These are phyloP conservation scores for Macaria liturata DNA, from an alignment of 2,888 invertebrate species.

Conservation along the genomic window DNA sequence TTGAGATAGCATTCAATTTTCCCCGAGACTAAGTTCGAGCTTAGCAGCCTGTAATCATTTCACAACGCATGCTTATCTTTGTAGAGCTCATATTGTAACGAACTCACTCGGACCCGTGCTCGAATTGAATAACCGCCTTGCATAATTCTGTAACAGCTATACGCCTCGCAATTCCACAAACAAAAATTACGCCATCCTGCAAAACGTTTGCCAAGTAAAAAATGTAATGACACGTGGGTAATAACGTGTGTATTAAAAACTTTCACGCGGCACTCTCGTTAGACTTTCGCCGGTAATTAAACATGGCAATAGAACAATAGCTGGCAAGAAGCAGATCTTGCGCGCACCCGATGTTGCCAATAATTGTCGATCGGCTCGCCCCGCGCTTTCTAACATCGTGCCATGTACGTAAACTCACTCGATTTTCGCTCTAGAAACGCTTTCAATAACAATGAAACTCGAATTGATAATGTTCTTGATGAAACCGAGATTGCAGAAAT, in stretches of 20 bases:
- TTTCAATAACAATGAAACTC: conserved; percentile 37
- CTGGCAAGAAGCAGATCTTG: conserved; percentile 69
- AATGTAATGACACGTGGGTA: conserved; percentile 56
- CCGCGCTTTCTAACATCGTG: conserved; percentile 74
- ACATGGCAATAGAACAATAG: conserved; percentile 75
- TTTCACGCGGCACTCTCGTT: conserved; percentile 74
- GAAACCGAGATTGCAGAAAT: conserved; percentile 38
- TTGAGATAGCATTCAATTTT: conserved; percentile 23
- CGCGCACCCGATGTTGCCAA: conserved; percentile 67
- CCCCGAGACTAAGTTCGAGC: conserved; percentile 21
- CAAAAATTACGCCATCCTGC: conserved; percentile 51
- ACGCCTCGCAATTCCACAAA: conserved; percentile 47
- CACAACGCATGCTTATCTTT: conserved; percentile 34
- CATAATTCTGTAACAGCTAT: conserved; percentile 46
- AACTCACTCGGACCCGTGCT: conserved; percentile 35
- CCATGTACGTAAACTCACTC: conserved; percentile 56
- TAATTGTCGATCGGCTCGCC: conserved; percentile 76
- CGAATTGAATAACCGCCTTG: conserved; percentile 41
- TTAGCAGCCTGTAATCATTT: conserved; percentile 29
- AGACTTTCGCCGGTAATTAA: conserved; percentile 81
- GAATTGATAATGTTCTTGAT: conserved; percentile 30
- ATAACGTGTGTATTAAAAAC: conserved; percentile 55
- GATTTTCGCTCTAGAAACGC: conserved; percentile 51
- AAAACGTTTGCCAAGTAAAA: conserved; percentile 54
- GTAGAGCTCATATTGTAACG: conserved; percentile 32